Percentiles rank a stretch among this genome's conserved stretches.
Evolutionary conservation across 2,888 invertebrate species (phyloP).

Genomic region (Polydesmus complanatus): DNA sequence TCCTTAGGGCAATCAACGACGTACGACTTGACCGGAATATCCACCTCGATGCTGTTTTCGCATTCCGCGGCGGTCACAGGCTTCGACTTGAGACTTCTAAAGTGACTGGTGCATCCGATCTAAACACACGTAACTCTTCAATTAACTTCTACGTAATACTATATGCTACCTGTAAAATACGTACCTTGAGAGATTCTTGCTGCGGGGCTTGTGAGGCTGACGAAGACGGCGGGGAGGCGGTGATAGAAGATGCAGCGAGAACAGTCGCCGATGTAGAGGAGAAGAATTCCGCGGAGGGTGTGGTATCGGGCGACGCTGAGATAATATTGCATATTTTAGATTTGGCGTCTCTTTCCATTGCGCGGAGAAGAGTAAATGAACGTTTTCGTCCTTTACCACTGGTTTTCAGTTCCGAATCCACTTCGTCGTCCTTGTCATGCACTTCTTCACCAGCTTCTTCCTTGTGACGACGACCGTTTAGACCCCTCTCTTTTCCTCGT

Average conservation of each 20-base stretch:
- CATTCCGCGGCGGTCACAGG: constrained; percentile 8
- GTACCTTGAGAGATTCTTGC: not conserved
- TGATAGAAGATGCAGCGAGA: no score
- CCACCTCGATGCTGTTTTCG: not conserved
- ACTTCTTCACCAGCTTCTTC: not conserved
- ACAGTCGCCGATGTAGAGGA: no score
- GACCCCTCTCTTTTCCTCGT: not conserved
- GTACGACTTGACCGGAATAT: not conserved
- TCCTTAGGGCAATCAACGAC: constrained; percentile 20
- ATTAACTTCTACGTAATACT: not conserved
- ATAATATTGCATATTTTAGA: not conserved
- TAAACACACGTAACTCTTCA: not conserved
- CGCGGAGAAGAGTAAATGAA: not conserved
- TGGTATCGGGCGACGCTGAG: not conserved
- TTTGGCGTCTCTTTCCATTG: not conserved
- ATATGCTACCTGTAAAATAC: not conserved
- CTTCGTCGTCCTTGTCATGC: not conserved
- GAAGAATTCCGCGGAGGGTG: no score
- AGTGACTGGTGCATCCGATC: constrained; percentile 12
- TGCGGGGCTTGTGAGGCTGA: not conserved
- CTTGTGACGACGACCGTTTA: not conserved
- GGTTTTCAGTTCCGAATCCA: not conserved
- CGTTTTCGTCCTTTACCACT: not conserved
- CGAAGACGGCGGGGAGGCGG: no score
- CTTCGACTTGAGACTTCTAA: constrained; percentile 14